Evolutionary conservation across 2,797 vertebrate species (phyloP).

Genomic region (Podarcis lilfordi): DNA sequence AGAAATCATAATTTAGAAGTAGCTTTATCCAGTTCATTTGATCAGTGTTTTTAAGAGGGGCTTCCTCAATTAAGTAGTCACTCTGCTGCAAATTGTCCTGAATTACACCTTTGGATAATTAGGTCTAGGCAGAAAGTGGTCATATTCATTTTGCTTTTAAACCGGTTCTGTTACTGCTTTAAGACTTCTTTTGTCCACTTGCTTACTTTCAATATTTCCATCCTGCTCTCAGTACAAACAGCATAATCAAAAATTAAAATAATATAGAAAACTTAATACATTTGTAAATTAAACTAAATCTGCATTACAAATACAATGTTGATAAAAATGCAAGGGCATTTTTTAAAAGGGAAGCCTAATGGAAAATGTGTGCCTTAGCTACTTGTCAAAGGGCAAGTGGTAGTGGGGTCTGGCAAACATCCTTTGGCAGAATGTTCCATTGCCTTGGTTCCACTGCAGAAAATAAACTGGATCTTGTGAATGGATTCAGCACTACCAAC

Average conservation of each 20-base stretch:
- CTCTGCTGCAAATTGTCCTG: neutral
- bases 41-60: neutral
- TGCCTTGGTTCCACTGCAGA: neutral
- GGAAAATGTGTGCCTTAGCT: neutral
- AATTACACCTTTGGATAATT: slow-evolving; percentile 18
- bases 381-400: neutral
- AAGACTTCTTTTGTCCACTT: neutral
- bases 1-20: slow-evolving; percentile 39
- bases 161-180: neutral
- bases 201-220: neutral
- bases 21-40: slow-evolving; percentile 12
- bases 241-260: too few relatives aligned
- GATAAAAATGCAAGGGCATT: neutral
- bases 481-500: neutral
- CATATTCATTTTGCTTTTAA: neutral
- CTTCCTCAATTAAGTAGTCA: slow-evolving; percentile 19
- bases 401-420: neutral
- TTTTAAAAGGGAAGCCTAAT: too few relatives aligned
- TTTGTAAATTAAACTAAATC: neutral
- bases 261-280: neutral
- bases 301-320: neutral
- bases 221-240: neutral
- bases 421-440: neutral
- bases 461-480: neutral
- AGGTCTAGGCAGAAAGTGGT: neutral